phyloP scores from a whole-genome alignment of 2,113 vertebrate genomes.

The Myiopsitta monachus region DNA sequence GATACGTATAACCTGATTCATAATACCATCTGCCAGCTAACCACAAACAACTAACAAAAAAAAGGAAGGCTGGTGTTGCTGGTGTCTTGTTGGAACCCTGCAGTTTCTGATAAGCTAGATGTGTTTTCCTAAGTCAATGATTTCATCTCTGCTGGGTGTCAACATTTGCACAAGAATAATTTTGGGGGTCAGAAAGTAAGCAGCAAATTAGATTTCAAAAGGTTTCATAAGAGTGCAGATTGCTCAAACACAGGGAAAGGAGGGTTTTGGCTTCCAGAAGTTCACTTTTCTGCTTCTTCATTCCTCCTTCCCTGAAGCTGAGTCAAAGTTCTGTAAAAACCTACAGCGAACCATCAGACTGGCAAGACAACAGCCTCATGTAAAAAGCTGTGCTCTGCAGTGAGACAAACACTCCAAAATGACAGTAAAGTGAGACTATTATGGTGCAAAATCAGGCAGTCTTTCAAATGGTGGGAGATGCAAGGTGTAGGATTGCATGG shows the following conservation, averaged over 20 bases:
- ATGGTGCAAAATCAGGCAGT: background rate
- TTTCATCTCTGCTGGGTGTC: slow-evolving; percentile 58
- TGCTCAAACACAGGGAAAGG: slow-evolving; percentile 63
- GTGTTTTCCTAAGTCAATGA: slow-evolving; percentile 32
- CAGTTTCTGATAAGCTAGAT: slow-evolving; percentile 41
- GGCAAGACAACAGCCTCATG: background rate
- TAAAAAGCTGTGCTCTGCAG: background rate
- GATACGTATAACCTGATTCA: background rate
- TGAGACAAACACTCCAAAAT: background rate
- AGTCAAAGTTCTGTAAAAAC: slow-evolving; percentile 64
- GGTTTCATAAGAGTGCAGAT: slow-evolving; percentile 53
- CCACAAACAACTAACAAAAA: background rate
- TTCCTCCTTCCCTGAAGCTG: slow-evolving; percentile 61
- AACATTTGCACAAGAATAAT: slow-evolving; percentile 69
- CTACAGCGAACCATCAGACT: background rate
- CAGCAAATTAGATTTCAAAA: slow-evolving; percentile 58
- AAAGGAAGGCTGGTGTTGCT: background rate
- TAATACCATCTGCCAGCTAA: background rate
- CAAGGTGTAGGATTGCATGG: background rate
- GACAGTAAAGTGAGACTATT: background rate
- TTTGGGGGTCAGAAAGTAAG: slow-evolving; percentile 63
- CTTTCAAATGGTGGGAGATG: background rate
- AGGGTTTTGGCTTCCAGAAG: slow-evolving; percentile 49
- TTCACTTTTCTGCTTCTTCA: slow-evolving; percentile 65
- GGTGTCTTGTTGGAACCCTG: background rate